phyloP scores from a whole-genome alignment of 1,140 invertebrate species.

The Pectinophora gossypiella region DNA sequence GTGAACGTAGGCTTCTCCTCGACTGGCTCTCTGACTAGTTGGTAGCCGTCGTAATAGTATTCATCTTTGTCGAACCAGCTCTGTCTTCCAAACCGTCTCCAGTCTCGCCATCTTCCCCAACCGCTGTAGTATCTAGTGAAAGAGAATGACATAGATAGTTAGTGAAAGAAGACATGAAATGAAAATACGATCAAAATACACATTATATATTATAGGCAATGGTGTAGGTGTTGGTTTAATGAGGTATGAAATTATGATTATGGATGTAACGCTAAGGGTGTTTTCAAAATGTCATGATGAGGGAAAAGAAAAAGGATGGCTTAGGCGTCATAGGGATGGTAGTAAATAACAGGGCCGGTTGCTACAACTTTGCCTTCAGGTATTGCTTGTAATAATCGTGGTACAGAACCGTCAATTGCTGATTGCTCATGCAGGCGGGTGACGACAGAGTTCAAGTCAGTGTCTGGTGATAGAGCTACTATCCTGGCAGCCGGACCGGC shows the following conservation, averaged over 20 bases:
- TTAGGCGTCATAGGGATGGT: conserved; percentile 66
- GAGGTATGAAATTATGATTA: neutral
- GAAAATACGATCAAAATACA: neutral
- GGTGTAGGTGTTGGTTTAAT: neutral
- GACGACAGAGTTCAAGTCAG: conserved; percentile 68
- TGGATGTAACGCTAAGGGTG: neutral
- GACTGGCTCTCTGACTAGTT: conserved; percentile 39
- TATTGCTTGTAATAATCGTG: conserved; percentile 47
- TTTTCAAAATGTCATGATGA: neutral
- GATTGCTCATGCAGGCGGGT: conserved; percentile 42
- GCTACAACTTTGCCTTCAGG: conserved; percentile 80
- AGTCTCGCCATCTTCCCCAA: conserved; percentile 12
- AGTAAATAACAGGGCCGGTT: conserved; percentile 82
- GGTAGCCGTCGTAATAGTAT: conserved; percentile 53
- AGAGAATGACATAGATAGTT: conserved; percentile 39
- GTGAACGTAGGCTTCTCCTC: conserved; percentile 30
- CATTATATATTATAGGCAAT: neutral
- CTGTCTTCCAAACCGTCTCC: conserved; percentile 14
- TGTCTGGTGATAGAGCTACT: conserved; percentile 76
- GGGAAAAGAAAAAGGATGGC: conserved; percentile 10
- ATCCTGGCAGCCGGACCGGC: conserved; percentile 81
- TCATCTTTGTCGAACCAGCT: conserved; percentile 17
- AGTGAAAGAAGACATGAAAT: conserved; percentile 32
- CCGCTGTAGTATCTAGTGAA: conserved; percentile 46
- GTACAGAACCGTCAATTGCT: conserved; percentile 38